Evolutionary conservation across 2,888 invertebrate species (phyloP).

Genomic region (Capitulum mitella): DNA sequence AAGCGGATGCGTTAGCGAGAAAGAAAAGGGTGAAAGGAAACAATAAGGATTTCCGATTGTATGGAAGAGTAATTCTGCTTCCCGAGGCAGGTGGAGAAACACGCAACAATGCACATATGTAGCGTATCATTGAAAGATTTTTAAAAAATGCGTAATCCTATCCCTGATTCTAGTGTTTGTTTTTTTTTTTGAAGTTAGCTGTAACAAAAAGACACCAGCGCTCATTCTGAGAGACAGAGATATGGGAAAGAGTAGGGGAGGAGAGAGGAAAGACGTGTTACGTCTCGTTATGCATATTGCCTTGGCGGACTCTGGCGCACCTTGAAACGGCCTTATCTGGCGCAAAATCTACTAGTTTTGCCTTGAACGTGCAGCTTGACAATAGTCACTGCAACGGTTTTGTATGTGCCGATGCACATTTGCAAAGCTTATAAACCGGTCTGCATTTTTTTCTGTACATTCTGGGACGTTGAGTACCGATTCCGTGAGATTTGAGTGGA

Average conservation of each 20-base stretch:
- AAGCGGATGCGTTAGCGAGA: not conserved
- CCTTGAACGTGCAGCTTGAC: not conserved
- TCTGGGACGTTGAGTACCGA: not conserved
- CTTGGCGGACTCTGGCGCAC: not conserved
- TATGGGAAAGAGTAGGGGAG: no score
- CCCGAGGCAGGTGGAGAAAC: no score
- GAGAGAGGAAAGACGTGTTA: no score
- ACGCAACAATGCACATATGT: no score
- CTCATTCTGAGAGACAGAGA: no score
- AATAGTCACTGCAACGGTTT: not conserved
- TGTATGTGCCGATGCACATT: not conserved
- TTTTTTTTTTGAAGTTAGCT: no score
- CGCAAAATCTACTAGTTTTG: not conserved
- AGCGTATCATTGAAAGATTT: no score
- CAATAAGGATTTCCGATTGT: no score
- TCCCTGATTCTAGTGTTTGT: no score
- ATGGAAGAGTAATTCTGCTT: no score
- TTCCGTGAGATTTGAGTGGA: not conserved
- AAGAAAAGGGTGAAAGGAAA: slow-evolving; percentile 8
- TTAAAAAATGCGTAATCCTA: no score
- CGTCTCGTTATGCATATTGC: not conserved
- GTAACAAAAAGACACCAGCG: no score
- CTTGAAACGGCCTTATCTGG: not conserved
- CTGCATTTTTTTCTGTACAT: not conserved
- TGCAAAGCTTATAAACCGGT: not conserved